Conservation (phyloP, 2,113 vertebrate species). For the Pterophyllum scalare region DNA sequence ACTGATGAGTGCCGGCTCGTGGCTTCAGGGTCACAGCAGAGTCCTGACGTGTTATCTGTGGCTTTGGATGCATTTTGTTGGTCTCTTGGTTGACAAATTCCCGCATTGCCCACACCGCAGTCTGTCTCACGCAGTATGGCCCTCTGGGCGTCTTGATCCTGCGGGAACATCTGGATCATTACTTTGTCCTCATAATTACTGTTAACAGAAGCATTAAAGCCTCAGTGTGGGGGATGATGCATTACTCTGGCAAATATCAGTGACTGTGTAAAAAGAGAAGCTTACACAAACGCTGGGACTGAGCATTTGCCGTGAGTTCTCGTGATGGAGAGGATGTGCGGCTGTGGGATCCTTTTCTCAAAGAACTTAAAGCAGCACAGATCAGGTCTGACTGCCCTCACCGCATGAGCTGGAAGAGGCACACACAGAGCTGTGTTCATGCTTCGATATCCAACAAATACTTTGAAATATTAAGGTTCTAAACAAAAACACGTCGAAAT, state of each 20-base stretch:
- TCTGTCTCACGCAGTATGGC: not conserved
- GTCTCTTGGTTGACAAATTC: not conserved
- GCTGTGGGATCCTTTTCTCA: not conserved
- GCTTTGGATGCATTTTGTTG: not conserved
- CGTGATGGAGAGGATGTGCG: fast-evolving
- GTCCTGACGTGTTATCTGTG: not conserved
- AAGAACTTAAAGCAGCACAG: conserved; percentile 7
- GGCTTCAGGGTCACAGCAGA: fast-evolving
- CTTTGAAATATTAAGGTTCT: not conserved
- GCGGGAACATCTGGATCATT: not conserved
- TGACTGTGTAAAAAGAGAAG: fast-evolving
- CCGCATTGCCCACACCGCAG: not conserved
- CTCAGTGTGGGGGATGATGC: not conserved
- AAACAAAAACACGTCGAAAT: too few relatives aligned
- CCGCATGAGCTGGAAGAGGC: fast-evolving
- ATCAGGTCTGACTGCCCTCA: not conserved
- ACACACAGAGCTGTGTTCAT: fast-evolving
- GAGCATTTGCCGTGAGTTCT: not conserved
- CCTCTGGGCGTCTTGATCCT: not conserved
- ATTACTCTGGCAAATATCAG: fast-evolving
- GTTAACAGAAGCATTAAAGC: not conserved
- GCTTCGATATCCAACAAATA: not conserved
- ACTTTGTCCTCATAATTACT: fast-evolving
- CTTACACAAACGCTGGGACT: not conserved
- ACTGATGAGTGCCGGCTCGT: too few relatives aligned